Evolutionary conservation across 2,113 vertebrate species (phyloP), one percentile per base, ranked within the genome.

Genomic region (Symphodus melops): DNA sequence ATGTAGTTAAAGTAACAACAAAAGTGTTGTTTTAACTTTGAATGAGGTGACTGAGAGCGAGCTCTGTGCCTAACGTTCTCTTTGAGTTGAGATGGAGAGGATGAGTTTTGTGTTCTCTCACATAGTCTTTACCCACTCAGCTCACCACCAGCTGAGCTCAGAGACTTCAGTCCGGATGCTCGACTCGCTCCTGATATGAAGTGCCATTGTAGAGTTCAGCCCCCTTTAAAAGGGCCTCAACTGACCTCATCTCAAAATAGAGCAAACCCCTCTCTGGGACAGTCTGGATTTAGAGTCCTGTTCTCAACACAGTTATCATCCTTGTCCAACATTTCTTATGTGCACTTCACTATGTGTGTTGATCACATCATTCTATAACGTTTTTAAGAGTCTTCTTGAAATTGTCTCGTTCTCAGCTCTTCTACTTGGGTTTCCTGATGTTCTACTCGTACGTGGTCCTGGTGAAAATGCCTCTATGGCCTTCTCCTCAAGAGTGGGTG

Each of bases 351-450:
- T 20, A 17, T 48, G 39, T 41, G 37, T 16, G 21, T 25, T 36
- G 11, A 4, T 7, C 25, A 25, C 37, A 21, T 2, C 16, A 5
- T 55, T 68, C 28, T 10, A 2, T 37, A 1, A 12, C 3, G 13
- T 61, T n/a, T 48, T 36, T 59, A 49, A 21, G 19, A n/a, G 14
- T 57, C 17, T 20, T 48, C 16, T 21, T 63, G 2, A 70, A 39
- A 71, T 4, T 76, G 25, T 69, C 17, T 16, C 11, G 5, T 51
- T 80, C 65, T 77, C 88, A 99, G 97, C 91, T 99, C 87, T 97
- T 96, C 33, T 99, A 99, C 85, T 94, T 99, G 84, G 95, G 95
- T 68, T 99, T 98, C 90, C 93, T 99, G 89, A 99, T 99, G 97
- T 92, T 98, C 64, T 99, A 98, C 89, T 97, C 98, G 0, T 99